These are phyloP conservation scores for Desoria tigrina DNA, from an alignment of 2,888 invertebrate species.

Conservation along the genomic window DNA sequence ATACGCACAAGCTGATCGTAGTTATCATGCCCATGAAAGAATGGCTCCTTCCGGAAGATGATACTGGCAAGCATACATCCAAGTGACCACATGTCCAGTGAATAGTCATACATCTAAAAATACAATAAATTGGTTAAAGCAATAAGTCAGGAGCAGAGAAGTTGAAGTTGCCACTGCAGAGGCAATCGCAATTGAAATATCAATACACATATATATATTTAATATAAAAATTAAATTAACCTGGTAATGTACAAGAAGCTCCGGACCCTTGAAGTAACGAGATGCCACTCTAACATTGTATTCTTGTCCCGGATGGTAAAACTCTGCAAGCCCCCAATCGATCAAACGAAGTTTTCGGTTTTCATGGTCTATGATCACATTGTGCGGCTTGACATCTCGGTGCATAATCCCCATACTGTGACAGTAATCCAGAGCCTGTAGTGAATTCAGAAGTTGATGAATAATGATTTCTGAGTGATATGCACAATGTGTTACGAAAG, in stretches of 20 bases:
- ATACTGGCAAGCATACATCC: constrained; percentile 99
- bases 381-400: constrained; percentile 98
- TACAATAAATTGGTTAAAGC: too few species aligned
- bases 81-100: constrained; percentile 99
- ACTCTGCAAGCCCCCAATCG: constrained; percentile 99
- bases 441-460: too few species aligned
- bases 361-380: constrained; percentile 99
- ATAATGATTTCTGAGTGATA: constrained; percentile 43
- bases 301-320: constrained; percentile 99
- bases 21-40: constrained; percentile 99
- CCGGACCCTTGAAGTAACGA: constrained; percentile 98
- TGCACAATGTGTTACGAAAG: too few species aligned
- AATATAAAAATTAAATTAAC: constrained; percentile 56
- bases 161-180: background rate
- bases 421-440: constrained; percentile 91
- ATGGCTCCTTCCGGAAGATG: constrained; percentile 99
- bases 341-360: constrained; percentile 96
- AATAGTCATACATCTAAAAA: constrained; percentile 99
- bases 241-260: constrained; percentile 96
- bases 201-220: background rate
- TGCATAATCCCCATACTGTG: constrained; percentile 99
- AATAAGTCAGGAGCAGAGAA: too few species aligned
- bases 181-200: too few species aligned
- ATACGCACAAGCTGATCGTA: constrained; percentile 99
- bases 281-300: constrained; percentile 99